Percentiles rank a stretch among this genome's conserved stretches.
Conservation (phyloP, 2,797 vertebrate genomes). For the Synanceia verrucosa region DNA sequence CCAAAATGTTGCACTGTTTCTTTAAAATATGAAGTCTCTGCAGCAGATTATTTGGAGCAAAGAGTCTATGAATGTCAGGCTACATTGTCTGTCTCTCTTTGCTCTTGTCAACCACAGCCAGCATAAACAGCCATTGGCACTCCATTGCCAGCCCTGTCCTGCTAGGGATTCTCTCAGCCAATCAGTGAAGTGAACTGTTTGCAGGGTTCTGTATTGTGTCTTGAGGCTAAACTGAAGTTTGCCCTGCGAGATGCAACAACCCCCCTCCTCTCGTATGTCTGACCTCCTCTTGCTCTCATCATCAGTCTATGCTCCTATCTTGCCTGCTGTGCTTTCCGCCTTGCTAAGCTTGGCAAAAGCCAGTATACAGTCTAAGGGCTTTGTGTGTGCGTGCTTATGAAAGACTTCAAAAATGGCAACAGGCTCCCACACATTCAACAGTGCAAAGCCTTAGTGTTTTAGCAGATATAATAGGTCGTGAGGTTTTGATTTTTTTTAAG, state of each 20-base stretch:
- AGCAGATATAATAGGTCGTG: neutral
- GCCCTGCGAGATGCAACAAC: slow-evolving; percentile 36
- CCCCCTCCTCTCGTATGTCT: slow-evolving; percentile 24
- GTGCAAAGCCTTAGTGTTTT: neutral
- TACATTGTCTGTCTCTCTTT: slow-evolving; percentile 35
- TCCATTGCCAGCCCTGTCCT: slow-evolving; percentile 4
- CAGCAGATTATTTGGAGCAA: slow-evolving; percentile 1
- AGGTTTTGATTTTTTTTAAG: neutral
- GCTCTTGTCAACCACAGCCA: slow-evolving; percentile 43
- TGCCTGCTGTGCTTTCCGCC: slow-evolving; percentile 47
- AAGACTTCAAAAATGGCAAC: neutral
- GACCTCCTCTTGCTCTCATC: slow-evolving; percentile 52
- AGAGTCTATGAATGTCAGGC: slow-evolving; percentile 33
- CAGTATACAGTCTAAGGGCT: slow-evolving; percentile 21
- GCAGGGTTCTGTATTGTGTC: slow-evolving; percentile 34
- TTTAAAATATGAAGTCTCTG: neutral
- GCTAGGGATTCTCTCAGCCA: slow-evolving; percentile 44
- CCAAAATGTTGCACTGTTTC: neutral
- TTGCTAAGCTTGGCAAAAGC: slow-evolving; percentile 43
- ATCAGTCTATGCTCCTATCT: slow-evolving; percentile 28
- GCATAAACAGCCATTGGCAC: slow-evolving; percentile 52
- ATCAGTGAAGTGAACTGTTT: slow-evolving; percentile 49
- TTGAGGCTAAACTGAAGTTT: slow-evolving; percentile 54
- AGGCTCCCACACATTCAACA: neutral
- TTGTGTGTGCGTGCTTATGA: neutral